Base-by-base conservation (phyloP, 2,888 invertebrate species). In the Argyresthia albistria region DNA sequence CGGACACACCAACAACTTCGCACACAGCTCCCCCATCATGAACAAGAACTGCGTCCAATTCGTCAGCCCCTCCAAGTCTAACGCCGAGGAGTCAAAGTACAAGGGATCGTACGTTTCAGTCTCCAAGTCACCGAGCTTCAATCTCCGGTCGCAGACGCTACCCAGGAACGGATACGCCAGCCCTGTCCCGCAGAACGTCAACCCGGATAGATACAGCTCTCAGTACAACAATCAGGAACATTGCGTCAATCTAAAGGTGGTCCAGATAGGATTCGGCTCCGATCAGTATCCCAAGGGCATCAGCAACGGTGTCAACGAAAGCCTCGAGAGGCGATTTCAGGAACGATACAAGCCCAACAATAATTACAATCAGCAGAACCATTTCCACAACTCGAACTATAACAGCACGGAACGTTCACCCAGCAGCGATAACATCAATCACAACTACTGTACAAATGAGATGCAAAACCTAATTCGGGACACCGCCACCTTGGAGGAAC, bases 401-500 rank as follows among this genome's bases (percentile, higher is more conserved):
- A 80, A 73, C 58, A 73, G 67, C 58, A 73, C 83, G 0, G 84
- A 86, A 57, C 66, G 86, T 54, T 84, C 83, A 1, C 83, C 87
- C 1, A 87, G 86, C 64, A 80, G 73, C 53, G 83, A 84, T 57
- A 82, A 80, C 60, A 76, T 82, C 57, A 86, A 83, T 58, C 87
- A 87, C 57, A 84, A 84, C 59, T 86, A 82, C 59, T 80, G 80
- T 58, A 62, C 81, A 8, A 82, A 67, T 52, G 83, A 86, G 15
- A 80, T 83, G 80, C 86, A 80, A 58, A 86, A 75, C 55, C 74
- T 82, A 16, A 80, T 79, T 69, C 73, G 80, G 68, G 90, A 84
- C 67, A 90, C 90, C 51, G 89, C 90, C 42, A 93, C 92, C 52
- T 73, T 93, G 43, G 93, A 93, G 60, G 93, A 93, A 67, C 76